These are phyloP conservation scores for Dasyornis broadbenti DNA, from an alignment of 2,113 vertebrate species.

Conservation along the genomic window DNA sequence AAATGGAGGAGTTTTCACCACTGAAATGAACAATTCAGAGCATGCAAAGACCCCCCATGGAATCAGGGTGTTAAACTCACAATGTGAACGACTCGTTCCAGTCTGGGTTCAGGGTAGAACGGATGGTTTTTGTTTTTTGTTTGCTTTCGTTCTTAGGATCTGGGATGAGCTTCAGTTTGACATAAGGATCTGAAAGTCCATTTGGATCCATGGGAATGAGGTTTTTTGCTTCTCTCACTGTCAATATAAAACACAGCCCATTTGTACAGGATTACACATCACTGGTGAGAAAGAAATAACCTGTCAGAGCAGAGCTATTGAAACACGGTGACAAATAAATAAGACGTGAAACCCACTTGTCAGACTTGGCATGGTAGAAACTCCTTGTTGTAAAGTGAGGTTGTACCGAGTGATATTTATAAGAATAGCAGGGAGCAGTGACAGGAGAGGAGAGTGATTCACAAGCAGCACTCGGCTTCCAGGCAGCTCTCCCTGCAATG, in stretches of 20 bases:
- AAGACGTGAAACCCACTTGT: not conserved
- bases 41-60: not conserved
- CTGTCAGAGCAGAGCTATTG: not conserved
- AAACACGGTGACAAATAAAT: not conserved
- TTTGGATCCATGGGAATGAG: constrained; percentile 98
- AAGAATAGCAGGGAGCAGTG: not conserved
- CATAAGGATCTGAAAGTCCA: constrained; percentile 92
- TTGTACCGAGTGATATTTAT: not conserved
- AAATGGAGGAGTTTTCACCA: not conserved
- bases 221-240: constrained; percentile 93
- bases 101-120: constrained; percentile 91
- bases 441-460: not conserved
- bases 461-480: not conserved
- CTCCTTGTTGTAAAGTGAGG: not conserved
- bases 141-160: constrained; percentile 97
- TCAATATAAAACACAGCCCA: not conserved
- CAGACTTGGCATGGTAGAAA: not conserved
- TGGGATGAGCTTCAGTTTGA: constrained; percentile 96
- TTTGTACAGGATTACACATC: not conserved
- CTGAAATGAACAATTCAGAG: not conserved
- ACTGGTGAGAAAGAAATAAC: not conserved
- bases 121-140: constrained; percentile 96
- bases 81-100: constrained; percentile 95
- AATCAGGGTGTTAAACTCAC: constrained; percentile 72
- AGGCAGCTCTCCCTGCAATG: not conserved